Evolutionary conservation across 30 jellyfish, hydroid and myxozoan genomes (phyloP), one percentile per base, ranked within the genome.

Genomic region (Sanderia malayensis): DNA sequence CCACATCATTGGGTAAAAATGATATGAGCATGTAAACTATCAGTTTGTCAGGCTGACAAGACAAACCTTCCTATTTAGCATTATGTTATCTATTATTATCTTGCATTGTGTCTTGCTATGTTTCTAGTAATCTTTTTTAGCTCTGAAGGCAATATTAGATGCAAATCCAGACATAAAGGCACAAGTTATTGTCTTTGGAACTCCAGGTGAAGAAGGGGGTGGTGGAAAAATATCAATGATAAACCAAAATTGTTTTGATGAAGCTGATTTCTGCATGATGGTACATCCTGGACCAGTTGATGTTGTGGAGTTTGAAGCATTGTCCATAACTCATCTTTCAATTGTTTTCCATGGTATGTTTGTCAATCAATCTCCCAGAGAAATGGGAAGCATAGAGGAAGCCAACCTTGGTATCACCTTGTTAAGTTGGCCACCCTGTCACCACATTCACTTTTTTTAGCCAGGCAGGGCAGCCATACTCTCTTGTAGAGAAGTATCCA

Each of bases 151-250:
- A 3, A 79, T 84, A 8, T 58, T 86, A 0, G 89, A 70, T 19
- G 58, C 66, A 8, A 41, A 79, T 44, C 83, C 95, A n/a, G 94
- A 80, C 18, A 37, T 73, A 2, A 79, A 80, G 53, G 89, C 81
- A 13, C 95, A 85, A 68, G 79, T 92, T 8, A 84, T 79, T 46
- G 94, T 80, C 1, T 93, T 53, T 80, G 99, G 99, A n/a, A 93
- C 99, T 4, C 99, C 99, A 66, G 99, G 96, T 31, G 99, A 93
- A 67, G 99, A 93, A 85, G 95, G 93, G 2, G 99, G 96, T 68
- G 96, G 99, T 57, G 99, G 99, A 11, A 93, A 93, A 34, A 58
- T 80, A 0, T 18, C 31, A 19, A 93, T 93, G 99, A 74, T 93
- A 7, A 75, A 80, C 21, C 53, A 85, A 23, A 93, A 93, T 7